Conservation (phyloP, 2,113 vertebrate genomes). For the Tychaedon coryphoeus region DNA sequence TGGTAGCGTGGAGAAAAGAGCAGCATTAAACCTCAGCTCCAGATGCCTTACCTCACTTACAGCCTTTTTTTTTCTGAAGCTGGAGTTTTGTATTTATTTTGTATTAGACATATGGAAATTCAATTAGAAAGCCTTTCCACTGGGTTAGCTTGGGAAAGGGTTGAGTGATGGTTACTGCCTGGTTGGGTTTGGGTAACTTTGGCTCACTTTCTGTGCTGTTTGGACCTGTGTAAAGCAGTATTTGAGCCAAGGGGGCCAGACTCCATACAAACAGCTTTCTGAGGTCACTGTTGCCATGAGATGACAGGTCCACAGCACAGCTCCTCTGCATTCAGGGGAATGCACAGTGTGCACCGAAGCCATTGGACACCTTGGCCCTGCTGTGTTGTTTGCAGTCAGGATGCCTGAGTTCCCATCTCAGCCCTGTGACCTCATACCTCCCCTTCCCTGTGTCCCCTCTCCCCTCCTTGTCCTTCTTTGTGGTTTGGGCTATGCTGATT, state of each 20-base stretch:
- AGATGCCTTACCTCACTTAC: background rate
- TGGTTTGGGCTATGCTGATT: background rate
- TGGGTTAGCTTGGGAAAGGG: background rate
- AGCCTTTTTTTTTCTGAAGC: background rate
- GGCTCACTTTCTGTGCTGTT: background rate
- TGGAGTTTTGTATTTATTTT: background rate
- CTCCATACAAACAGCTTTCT: background rate
- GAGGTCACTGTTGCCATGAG: background rate
- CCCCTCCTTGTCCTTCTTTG: background rate
- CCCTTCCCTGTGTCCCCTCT: background rate
- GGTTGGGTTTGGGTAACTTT: background rate
- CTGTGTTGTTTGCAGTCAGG: rapidly evolving
- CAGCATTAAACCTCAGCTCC: background rate
- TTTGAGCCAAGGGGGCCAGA: background rate
- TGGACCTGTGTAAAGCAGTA: background rate
- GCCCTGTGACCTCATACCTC: no score
- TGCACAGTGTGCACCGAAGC: background rate
- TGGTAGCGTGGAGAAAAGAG: background rate
- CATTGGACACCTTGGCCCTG: rapidly evolving
- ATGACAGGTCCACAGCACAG: background rate
- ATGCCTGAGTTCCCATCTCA: background rate
- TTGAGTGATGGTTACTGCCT: background rate
- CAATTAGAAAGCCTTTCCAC: background rate
- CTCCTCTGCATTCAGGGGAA: background rate
- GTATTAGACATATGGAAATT: background rate